Conservation (phyloP, 1,140 invertebrate species). For the Druon quercuslanigerum region DNA sequence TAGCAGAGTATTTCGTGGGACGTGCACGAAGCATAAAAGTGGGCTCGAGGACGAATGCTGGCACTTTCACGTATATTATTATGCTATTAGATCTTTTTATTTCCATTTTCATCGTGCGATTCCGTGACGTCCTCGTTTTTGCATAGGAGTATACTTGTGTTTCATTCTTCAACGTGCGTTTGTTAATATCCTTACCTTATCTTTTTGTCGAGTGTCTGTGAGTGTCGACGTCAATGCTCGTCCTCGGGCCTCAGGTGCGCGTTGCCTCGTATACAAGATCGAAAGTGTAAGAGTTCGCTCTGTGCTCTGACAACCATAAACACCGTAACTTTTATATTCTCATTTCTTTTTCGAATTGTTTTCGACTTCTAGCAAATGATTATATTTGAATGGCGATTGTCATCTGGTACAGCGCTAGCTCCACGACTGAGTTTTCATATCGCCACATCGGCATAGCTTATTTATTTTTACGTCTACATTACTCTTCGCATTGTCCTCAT, state of each 20-base stretch:
- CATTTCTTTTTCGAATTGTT: constrained; percentile 34
- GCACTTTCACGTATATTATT: constrained; percentile 46
- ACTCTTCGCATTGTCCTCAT: constrained; percentile 47
- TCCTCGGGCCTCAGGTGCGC: constrained; percentile 75
- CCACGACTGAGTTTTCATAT: constrained; percentile 66
- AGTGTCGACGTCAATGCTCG: constrained; percentile 67
- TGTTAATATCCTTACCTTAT: constrained; percentile 59
- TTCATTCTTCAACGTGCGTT: constrained; percentile 59
- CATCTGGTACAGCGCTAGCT: constrained; percentile 73
- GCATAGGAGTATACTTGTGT: constrained; percentile 49
- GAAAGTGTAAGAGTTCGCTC: constrained; percentile 71
- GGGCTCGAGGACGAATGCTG: constrained; percentile 74
- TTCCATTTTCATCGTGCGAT: not conserved
- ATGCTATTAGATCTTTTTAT: constrained; percentile 44
- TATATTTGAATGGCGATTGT: constrained; percentile 54
- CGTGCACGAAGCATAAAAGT: constrained; percentile 66
- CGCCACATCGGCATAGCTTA: constrained; percentile 73
- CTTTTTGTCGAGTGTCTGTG: constrained; percentile 51
- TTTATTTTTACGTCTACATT: constrained; percentile 72
- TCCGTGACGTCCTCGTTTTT: constrained; percentile 49
- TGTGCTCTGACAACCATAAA: constrained; percentile 70
- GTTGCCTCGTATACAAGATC: constrained; percentile 65
- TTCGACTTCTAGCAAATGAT: constrained; percentile 1
- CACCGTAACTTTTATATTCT: constrained; percentile 43
- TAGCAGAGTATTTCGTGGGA: constrained; percentile 42